Base-by-base conservation (phyloP, 1,140 invertebrate genomes). In the Probaryconus sp. region DNA sequence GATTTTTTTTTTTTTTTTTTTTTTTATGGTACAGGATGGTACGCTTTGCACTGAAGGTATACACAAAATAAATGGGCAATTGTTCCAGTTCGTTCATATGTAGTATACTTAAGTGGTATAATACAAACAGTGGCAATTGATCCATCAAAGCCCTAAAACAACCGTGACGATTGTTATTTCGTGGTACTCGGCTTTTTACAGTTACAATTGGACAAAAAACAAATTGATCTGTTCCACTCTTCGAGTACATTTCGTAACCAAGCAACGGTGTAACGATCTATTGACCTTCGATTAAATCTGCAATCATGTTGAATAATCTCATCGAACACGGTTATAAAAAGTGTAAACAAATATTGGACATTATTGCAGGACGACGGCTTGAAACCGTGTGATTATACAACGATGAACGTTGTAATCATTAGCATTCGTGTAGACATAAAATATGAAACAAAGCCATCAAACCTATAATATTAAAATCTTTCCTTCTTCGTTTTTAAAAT, bases 121-220 rank as follows among this genome's bases (percentile, higher is more conserved):
- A 30, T 3, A 11, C 16, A 16, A 37, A 28, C 31, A 50, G 51
- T 50, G 45, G 35, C 48, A 35, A 63, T 63, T 38, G 56, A 70
- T 61, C 33, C 50, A 42, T 70, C 58, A 56, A 30, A 43, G 10
- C 13, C 33, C 18, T n/a, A 13, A 51, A 71, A 64, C 28, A 51
- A 64, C 58, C 60, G 45, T 64, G 51, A 71, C 43, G 35, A 56
- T 64, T 37, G 42, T 58, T 58, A 45, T 58, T 65, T 64, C 37
- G 45, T 58, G 53, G 53, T 11, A 13, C n/a, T 65, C 47, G 40
- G 53, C 53, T 72, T 65, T 51, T 60, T 60, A 65, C 69, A 64
- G 69, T 72, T 72, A 64, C 7, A 13, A 20, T 28, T 13, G 20
- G 10, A 48, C 51, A 71, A 67, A 60, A 63, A 69, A 35, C 38